phyloP scores from a whole-genome alignment of 2,113 vertebrate genomes.

The Eurypyga helias region DNA sequence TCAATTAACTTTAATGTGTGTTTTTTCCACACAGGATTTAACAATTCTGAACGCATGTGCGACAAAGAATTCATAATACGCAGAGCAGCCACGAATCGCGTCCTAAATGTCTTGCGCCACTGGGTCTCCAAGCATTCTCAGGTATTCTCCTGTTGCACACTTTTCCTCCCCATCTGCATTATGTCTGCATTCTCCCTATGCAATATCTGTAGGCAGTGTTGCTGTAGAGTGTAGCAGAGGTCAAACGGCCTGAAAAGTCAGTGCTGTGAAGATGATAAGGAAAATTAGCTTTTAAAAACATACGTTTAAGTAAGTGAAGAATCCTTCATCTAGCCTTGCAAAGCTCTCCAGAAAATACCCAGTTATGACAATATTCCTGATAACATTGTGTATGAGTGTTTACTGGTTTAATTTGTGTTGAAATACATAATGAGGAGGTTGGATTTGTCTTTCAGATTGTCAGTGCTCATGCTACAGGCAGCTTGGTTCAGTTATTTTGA shows the following conservation, averaged over 20 bases:
- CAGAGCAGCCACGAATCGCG: slow-evolving; percentile 95
- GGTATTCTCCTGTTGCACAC: slow-evolving; percentile 72
- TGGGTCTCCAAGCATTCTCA: slow-evolving; percentile 99
- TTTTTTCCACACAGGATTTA: slow-evolving; percentile 83
- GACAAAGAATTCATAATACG: slow-evolving; percentile 99
- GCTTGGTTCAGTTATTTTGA: background rate
- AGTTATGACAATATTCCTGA: background rate
- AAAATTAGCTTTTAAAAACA: background rate
- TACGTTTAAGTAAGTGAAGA: background rate
- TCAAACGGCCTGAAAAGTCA: background rate
- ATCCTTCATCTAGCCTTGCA: background rate
- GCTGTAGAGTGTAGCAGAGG: background rate
- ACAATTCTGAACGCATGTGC: slow-evolving; percentile 90
- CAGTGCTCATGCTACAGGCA: background rate
- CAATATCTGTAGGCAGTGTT: background rate
- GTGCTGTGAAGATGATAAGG: background rate
- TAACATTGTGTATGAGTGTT: background rate
- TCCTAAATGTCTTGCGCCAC: slow-evolving; percentile 97
- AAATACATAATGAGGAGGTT: background rate
- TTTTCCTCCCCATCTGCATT: background rate
- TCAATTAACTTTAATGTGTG: background rate
- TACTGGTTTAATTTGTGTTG: background rate
- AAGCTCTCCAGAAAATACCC: background rate
- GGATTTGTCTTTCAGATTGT: background rate
- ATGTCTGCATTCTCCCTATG: accelerated